Base-by-base conservation (phyloP, 2,888 invertebrate species). In the Monoplex corrugatus region DNA sequence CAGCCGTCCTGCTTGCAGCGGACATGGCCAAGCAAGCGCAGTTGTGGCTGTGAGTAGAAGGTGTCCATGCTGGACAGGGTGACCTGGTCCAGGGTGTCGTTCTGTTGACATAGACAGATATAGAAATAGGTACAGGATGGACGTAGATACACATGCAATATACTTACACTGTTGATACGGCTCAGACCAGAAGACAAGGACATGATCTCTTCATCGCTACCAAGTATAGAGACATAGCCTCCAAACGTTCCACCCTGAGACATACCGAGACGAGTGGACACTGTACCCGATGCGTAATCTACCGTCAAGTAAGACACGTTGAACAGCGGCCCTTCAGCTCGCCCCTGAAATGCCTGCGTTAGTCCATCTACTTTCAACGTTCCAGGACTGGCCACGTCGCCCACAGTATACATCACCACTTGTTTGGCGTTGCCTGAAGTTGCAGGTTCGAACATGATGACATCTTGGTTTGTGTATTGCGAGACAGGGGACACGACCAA, bases 401-500 rank as follows among this genome's bases (percentile, higher is more conserved):
- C 86, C 19, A 16, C 68, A 28, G n/a, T 63, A 10, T 40, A 68
- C 40, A 44, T 19, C 38, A 68, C 68, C 72, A 86, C 28, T 19
- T 86, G 40, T 68, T 28, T 40, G 23, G 10, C 16, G 5, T 1
- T 40, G 16, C 32, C 19, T 1, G 44, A 28, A 3, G 19, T 32
- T 1, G 3, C 28, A 3, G 68, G 19, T 8, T 8, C 6, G 45
- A 75, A 45, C 19, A 2, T 2, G 63, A 86, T 13, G 35, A 45
- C 16, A 43, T 88, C 87, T 10, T 44, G 32, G 1, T 16, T 8
- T 0, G 40, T 40, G 50, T 40, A 88, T 45, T 88, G 88, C 32
- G 44, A 40, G n/a, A 84, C 13, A 38, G 83, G 32, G 1, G 50
- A 38, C 6, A 88, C 85, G 10, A 88, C 72, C 40, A 88, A 28